phyloP scores from a whole-genome alignment of 2,888 invertebrate species.

The Limnephilus marmoratus region DNA sequence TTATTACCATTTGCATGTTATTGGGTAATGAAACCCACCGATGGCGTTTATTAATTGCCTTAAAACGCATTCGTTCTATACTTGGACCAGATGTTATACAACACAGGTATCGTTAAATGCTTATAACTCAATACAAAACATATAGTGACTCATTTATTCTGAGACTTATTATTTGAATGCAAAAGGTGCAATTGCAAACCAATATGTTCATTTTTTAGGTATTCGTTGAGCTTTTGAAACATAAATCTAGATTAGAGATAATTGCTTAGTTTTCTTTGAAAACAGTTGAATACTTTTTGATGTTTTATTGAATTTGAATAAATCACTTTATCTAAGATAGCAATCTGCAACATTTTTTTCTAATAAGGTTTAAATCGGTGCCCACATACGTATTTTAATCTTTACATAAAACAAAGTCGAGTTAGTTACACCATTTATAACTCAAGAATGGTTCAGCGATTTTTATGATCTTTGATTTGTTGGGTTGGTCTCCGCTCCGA shows the following conservation, averaged over 20 bases:
- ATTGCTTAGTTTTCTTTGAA: neutral
- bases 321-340: neutral
- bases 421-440: no score
- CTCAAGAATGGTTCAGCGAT: no score
- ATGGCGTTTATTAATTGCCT: neutral
- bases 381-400: no score
- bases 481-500: no score
- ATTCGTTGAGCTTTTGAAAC: neutral
- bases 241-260: neutral
- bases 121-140: neutral
- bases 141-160: neutral
- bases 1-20: neutral
- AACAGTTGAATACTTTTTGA: neutral
- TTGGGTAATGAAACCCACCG: neutral
- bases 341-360: neutral
- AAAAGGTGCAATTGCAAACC: neutral
- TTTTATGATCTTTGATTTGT: no score
- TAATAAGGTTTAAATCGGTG: neutral
- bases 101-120: neutral
- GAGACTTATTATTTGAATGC: neutral
- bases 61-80: neutral
- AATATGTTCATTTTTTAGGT: neutral
- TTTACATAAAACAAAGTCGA: no score
- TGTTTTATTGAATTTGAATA: neutral
- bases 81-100: neutral